Base-by-base conservation (phyloP, 2,888 invertebrate genomes). In the Diplolepis rosae region DNA sequence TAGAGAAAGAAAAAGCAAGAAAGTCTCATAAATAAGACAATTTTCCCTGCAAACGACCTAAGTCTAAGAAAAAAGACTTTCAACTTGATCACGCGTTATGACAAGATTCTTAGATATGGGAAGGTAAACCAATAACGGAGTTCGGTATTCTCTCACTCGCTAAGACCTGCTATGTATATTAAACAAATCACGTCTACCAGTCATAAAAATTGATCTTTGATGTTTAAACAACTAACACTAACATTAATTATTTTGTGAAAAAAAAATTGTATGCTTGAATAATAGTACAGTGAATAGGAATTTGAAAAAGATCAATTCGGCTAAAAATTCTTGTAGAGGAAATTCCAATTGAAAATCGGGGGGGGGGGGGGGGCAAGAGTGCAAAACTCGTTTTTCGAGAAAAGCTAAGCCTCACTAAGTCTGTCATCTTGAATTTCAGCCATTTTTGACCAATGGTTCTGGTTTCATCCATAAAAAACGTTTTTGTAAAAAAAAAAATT, bases 71-170 rank as follows among this genome's bases (percentile, higher is more conserved):
- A 32, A 61, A 30, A 42, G 24, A 61, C 39, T 39, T 61, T 18
- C 22, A 61, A 61, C n/a, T 61, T 61, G 61, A 61, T 61, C 61
- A 61, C 61, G 61, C 39, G 61, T 35, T 13, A 39, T 35, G 39
- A 61, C 39, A 61, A 61, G 61, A 61, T 61, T 61, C 24, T 39
- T 61, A 61, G 61, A 61, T 61, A 61, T 61, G 61, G 61, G 5
- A 39, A 61, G 39, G 61, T 61, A 61, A 61, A 61, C 61, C 39
- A 24, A 61, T 61, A 61, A 61, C 61, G 61, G 61, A 61, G 35
- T 56, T 56, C 13, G 35, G 35, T 24, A 9, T 42, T 61, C 24
- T 42, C 48, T 48, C 22, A 48, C 48, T 61, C 39, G 39, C 39
- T 13, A 42, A 39, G 24, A 39, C 61, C 39, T 61, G 61, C 39